phyloP scores from a whole-genome alignment of 2,888 invertebrate species.

The Willowsia nigromaculata region DNA sequence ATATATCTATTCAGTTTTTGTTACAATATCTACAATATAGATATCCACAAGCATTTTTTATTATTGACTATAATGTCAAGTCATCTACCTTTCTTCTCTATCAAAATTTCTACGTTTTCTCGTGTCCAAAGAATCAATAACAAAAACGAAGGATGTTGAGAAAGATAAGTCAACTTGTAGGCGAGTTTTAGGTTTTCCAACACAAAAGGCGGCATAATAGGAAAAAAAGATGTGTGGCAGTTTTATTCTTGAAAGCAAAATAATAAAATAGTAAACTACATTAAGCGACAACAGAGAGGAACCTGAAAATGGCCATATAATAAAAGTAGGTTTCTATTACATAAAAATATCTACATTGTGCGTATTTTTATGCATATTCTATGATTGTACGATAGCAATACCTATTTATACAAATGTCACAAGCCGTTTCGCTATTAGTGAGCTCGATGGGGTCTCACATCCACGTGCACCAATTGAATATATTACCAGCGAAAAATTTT shows the following conservation, averaged over 20 bases:
- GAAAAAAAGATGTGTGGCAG: background rate
- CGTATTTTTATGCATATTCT: background rate
- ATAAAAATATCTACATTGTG: background rate
- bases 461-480: background rate
- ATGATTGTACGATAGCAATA: background rate
- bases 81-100: background rate
- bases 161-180: constrained; percentile 16
- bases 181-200: background rate
- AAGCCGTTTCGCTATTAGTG: background rate
- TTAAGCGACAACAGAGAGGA: background rate
- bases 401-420: background rate
- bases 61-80: too few relatives aligned
- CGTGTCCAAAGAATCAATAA: constrained; percentile 7
- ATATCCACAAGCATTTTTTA: too few relatives aligned
- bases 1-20: background rate
- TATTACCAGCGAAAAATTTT: background rate
- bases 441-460: background rate
- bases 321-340: background rate
- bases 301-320: constrained; percentile 14
- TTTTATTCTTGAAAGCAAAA: background rate
- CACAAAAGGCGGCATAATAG: background rate
- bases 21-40: background rate
- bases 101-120: background rate
- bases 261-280: background rate
- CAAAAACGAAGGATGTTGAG: background rate